Percentiles rank a stretch among this genome's conserved stretches.
phyloP scores from a whole-genome alignment of 2,113 vertebrate genomes.

The Maccullochella peelii region DNA sequence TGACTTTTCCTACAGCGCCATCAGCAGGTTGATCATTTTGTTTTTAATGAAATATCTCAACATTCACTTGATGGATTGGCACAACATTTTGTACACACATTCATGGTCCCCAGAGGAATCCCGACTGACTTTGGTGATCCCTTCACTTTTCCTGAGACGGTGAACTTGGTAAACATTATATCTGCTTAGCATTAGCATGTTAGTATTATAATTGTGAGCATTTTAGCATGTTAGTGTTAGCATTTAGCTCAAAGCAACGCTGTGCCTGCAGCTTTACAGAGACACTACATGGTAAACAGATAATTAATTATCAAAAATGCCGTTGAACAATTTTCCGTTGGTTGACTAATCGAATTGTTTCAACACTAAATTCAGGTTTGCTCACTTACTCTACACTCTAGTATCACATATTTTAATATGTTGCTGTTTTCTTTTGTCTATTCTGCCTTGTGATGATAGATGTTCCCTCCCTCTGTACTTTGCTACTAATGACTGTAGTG shows the following conservation, averaged over 20 bases:
- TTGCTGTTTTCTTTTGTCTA: neutral
- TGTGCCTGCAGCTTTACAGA: neutral
- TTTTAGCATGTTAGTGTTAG: too few relatives aligned
- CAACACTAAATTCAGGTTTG: neutral
- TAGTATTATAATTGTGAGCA: too few relatives aligned
- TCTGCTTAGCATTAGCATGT: neutral
- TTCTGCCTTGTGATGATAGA: neutral
- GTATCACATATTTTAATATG: neutral
- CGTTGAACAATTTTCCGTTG: neutral
- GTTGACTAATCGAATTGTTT: neutral
- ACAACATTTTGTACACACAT: neutral
- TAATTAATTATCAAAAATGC: too few relatives aligned
- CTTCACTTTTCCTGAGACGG: neutral
- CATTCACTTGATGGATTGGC: neutral
- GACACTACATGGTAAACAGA: neutral
- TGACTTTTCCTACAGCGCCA: neutral
- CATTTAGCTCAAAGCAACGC: too few relatives aligned
- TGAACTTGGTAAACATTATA: neutral
- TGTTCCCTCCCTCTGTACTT: slow-evolving; percentile 12
- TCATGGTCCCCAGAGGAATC: neutral
- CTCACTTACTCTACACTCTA: neutral
- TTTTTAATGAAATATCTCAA: neutral
- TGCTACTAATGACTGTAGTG: slow-evolving; percentile 54
- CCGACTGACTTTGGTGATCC: neutral
- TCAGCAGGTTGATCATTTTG: neutral